A percentile compares a stretch with the other conserved stretches of the same genome.
Evolutionary conservation across 2,888 invertebrate species (phyloP).

Genomic region (Laothoe populi): DNA sequence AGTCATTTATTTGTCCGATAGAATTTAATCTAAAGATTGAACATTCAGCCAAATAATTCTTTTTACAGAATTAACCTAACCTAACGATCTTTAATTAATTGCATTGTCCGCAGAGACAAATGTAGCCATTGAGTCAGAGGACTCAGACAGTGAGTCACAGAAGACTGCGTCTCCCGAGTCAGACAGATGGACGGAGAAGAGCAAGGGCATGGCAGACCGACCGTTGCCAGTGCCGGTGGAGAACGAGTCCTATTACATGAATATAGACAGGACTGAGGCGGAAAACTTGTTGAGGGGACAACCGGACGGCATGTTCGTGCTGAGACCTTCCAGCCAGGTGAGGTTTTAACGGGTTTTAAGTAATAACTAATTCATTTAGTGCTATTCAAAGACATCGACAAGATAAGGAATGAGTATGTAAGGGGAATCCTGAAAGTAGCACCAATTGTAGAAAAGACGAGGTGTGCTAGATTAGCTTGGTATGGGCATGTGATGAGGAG

Average conservation of each 20-base stretch:
- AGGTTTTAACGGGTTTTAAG: too few relatives aligned
- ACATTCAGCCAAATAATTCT: too few relatives aligned
- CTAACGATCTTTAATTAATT: neutral
- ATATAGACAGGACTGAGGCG: conserved; percentile 79
- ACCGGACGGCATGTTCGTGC: conserved; percentile 85
- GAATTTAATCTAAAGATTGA: too few relatives aligned
- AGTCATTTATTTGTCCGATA: too few relatives aligned
- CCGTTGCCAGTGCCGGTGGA: conserved; percentile 81
- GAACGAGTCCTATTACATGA: conserved; percentile 84
- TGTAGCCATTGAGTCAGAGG: conserved; percentile 59
- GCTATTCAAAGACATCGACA: too few relatives aligned
- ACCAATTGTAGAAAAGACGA: too few relatives aligned
- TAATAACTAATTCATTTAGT: too few relatives aligned
- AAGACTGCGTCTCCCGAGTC: conserved; percentile 36
- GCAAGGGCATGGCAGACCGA: conserved; percentile 71
- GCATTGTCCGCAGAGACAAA: conserved; percentile 62
- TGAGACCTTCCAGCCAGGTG: conserved; percentile 84
- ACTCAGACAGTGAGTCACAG: conserved; percentile 55
- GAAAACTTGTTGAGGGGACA: conserved; percentile 80
- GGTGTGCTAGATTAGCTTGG: too few relatives aligned
- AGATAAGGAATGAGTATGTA: too few relatives aligned
- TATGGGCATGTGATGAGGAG: too few relatives aligned
- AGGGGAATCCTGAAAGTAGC: too few relatives aligned
- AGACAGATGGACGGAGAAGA: conserved; percentile 34
- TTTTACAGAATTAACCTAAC: too few relatives aligned